Conservation (phyloP, 2,113 vertebrate genomes). For the Vicugna pacos region DNA sequence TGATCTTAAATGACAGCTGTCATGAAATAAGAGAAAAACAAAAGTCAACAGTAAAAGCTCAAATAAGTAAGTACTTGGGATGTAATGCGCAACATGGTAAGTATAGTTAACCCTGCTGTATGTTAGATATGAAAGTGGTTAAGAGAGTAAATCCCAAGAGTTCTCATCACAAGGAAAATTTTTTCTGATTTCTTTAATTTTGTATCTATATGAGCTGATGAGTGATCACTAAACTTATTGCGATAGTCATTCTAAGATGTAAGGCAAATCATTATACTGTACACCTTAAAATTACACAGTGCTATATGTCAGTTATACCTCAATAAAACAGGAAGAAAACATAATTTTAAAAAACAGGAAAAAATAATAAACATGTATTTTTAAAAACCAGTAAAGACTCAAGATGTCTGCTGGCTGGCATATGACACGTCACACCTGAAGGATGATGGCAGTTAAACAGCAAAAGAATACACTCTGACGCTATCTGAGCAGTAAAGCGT, state of each 20-base stretch:
- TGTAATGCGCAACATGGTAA: background rate
- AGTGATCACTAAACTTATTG: background rate
- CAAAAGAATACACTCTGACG: background rate
- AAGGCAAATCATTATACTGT: background rate
- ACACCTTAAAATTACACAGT: background rate
- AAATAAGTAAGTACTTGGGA: background rate
- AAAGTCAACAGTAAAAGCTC: background rate
- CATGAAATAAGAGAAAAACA: constrained; percentile 30
- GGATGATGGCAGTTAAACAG: background rate
- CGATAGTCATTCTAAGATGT: background rate
- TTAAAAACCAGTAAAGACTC: background rate
- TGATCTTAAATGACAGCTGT: background rate
- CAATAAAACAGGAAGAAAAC: background rate
- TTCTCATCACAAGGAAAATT: background rate
- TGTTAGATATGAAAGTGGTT: background rate
- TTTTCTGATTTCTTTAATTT: background rate
- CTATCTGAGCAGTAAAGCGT: background rate
- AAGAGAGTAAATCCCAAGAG: background rate
- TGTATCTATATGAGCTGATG: background rate
- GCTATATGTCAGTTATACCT: background rate
- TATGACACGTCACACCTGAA: background rate
- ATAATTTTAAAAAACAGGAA: background rate
- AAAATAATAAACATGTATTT: background rate
- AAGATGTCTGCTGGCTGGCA: background rate
- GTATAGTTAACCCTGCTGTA: background rate